phyloP scores from a whole-genome alignment of 2,113 vertebrate genomes.

The Scophthalmus maximus region DNA sequence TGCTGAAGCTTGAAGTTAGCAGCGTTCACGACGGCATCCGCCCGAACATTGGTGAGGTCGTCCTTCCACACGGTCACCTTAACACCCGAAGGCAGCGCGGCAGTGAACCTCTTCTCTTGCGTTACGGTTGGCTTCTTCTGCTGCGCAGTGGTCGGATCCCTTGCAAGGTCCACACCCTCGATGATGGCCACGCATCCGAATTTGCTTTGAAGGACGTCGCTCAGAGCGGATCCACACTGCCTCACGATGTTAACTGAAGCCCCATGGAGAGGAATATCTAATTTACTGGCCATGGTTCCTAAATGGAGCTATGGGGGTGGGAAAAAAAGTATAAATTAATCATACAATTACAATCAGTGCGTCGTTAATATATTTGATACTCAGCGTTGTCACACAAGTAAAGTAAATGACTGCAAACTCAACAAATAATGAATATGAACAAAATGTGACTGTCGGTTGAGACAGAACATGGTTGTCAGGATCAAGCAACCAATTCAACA shows the following conservation, averaged over 20 bases:
- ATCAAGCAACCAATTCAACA: too few relatives aligned
- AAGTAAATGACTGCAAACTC: too few relatives aligned
- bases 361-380: background rate
- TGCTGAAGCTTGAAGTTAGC: constrained; percentile 82
- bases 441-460: too few relatives aligned
- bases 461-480: too few relatives aligned
- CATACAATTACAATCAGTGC: background rate
- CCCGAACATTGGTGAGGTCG: constrained; percentile 84
- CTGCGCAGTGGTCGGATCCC: rapidly evolving
- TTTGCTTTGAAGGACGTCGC: constrained; percentile 70
- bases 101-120: constrained; percentile 69
- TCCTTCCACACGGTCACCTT: constrained; percentile 87
- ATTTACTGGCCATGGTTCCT: constrained; percentile 33
- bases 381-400: background rate
- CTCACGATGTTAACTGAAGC: constrained; percentile 58
- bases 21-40: constrained; percentile 89
- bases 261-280: constrained; percentile 23
- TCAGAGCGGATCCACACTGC: constrained; percentile 63
- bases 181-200: constrained; percentile 80
- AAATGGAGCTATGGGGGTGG: background rate
- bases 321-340: background rate
- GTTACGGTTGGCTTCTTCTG: rapidly evolving
- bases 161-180: constrained; percentile 25
- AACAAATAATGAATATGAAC: too few relatives aligned
- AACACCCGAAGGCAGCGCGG: constrained; percentile 43